Evolutionary conservation across 2,888 invertebrate genomes (phyloP).

Genomic region (Synergus umbraculus): DNA sequence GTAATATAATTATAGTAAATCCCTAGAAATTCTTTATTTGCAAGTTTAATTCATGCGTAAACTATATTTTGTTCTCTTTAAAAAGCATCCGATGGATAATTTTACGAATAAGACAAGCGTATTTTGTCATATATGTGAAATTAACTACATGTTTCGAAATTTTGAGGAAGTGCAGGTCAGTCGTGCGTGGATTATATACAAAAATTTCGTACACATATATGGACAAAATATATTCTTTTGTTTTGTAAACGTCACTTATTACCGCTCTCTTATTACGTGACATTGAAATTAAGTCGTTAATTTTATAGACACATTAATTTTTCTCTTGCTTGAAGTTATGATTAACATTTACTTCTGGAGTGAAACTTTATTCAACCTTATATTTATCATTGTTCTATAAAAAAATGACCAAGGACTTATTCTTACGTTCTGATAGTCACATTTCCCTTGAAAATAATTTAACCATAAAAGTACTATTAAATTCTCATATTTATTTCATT

Average conservation of each 20-base stretch:
- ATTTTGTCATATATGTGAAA: neutral
- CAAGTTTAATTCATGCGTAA: neutral
- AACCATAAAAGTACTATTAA: neutral
- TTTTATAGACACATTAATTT: neutral
- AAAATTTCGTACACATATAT: neutral
- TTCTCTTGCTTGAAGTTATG: neutral
- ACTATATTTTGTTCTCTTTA: slow-evolving; percentile 6
- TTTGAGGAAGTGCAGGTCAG: neutral
- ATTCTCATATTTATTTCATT: neutral
- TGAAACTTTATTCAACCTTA: neutral
- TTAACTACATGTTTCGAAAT: slow-evolving; percentile 14
- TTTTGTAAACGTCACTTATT: neutral
- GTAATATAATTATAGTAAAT: neutral
- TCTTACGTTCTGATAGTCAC: neutral
- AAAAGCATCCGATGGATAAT: neutral
- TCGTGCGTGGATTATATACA: neutral
- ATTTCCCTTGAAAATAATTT: neutral
- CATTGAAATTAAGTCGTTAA: slow-evolving; percentile 25
- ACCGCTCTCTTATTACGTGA: neutral
- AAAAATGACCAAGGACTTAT: slow-evolving; percentile 9
- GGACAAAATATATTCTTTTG: neutral
- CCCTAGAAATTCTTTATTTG: neutral
- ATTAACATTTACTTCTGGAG: neutral
- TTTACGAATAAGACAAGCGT: neutral
- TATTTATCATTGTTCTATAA: neutral